Evolutionary conservation across 2,888 invertebrate species (phyloP), one percentile per base, ranked within the genome.

Genomic region (Dynastes tityus): DNA sequence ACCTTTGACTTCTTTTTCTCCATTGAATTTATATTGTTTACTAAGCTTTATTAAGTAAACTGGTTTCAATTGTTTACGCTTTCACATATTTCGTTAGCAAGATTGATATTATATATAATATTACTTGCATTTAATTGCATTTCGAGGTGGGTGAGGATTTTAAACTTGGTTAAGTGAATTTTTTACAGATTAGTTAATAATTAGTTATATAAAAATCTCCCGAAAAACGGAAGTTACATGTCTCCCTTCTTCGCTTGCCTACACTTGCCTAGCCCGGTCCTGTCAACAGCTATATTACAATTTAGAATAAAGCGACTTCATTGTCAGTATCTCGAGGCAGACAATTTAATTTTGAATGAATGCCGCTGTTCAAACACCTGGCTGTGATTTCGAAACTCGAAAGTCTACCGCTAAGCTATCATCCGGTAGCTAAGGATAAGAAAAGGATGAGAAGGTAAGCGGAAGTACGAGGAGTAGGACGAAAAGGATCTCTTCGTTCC

Each of bases 261-360:
- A 2, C 6, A 8, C 9, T 58, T 27, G 5, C 55, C 55, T 58
- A 58, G 58, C 45, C 40, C 73, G 37, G 5, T 40, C 37, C 73
- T 61, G 73, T 58, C 27, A 58, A n/a, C 80, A 78, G 82, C 80
- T 84, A 85, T 86, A 87, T 86, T 86, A 84, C 85, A 84, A 86
- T 86, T 87, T 84, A 84, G 84, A 81, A 84, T 84, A 84, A 85
- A 87, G 86, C 86, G 86, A 86, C 84, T 87, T 85, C 86, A 85
- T 87, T 87, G 86, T 87, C 85, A 85, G 85, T 85, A 84, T 85
- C 85, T 84, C 84, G 85, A 84, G 82, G 84, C 85, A 85, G 85
- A 85, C 85, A 83, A 85, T 84, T 86, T 83, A 84, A 82, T 83
- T 83, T 83, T 84, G 84, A 86, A 73, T 73, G 73, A 58, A 84